Base-by-base conservation (phyloP, 1,140 invertebrate genomes). In the Proales similis region DNA sequence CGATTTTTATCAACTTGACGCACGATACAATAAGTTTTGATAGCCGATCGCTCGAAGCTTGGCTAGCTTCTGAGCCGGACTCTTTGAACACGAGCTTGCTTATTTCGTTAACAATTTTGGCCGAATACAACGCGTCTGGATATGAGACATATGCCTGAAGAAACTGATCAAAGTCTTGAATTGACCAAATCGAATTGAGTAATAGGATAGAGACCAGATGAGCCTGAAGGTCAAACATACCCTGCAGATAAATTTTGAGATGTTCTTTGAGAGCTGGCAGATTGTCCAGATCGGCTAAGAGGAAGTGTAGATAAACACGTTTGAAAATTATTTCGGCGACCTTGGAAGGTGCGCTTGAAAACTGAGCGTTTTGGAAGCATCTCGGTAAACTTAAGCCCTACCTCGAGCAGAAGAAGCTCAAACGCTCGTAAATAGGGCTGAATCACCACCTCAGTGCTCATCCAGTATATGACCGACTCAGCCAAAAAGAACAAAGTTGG, bases 341-440 rank as follows among this genome's bases (percentile, higher is more conserved):
- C n/a, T n/a, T n/a, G n/a, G n/a, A n/a, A n/a, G n/a, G n/a, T n/a
- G n/a, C n/a, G n/a, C n/a, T n/a, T n/a, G n/a, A n/a, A n/a, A n/a
- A n/a, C n/a, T n/a, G n/a, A n/a, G n/a, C n/a, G n/a, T n/a, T n/a
- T n/a, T n/a, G n/a, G n/a, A n/a, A n/a, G n/a, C n/a, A n/a, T n/a
- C n/a, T n/a, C n/a, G n/a, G n/a, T n/a, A n/a, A n/a, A n/a, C n/a
- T n/a, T 17, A n/a, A 17, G 12, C 11, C 33, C 38, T 46, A 74
- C 72, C 68, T 70, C 72, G 4, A 76, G 66, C 6, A 75, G 68
- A 69, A 74, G 74, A 27, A 76, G 73, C 65, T 76, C 73, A 43
- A 64, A 66, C n/a, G 71, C 73, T 45, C 72, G 63, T 1, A 76
- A 69, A 63, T 70, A 75, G 7, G 72, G 72, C 43, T 74, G 68